Evolutionary conservation across 2,888 invertebrate species (phyloP).

Genomic region (Cataglyphis altisquamis): DNA sequence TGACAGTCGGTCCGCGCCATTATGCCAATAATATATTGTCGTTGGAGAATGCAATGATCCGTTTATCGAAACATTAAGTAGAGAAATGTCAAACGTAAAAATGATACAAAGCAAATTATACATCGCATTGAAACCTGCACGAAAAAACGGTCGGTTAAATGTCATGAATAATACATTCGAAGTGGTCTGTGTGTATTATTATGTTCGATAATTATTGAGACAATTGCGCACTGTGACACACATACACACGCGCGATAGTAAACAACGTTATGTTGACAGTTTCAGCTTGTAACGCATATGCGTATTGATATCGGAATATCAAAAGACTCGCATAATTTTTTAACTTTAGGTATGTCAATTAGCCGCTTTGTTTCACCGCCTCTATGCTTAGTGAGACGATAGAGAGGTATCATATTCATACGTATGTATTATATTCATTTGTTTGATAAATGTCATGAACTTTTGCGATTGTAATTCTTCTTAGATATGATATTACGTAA

Average conservation of each 20-base stretch:
- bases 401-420: neutral
- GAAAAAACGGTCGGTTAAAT: conserved; percentile 8
- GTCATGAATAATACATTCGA: conserved; percentile 17
- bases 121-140: conserved; percentile 18
- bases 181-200: conserved; percentile 1
- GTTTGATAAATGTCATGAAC: conserved; percentile 30
- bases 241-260: conserved; percentile 12
- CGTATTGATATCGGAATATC: neutral
- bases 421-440: neutral
- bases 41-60: conserved; percentile 8
- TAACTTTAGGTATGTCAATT: conserved; percentile 19
- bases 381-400: neutral
- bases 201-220: conserved; percentile 36
- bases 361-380: neutral
- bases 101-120: conserved; percentile 32
- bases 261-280: conserved; percentile 21
- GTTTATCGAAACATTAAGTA: conserved; percentile 31
- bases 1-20: conserved; percentile 65
- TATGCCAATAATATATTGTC: conserved; percentile 70
- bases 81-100: conserved; percentile 20
- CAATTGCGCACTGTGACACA: neutral
- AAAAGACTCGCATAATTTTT: neutral
- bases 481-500: conserved; percentile 32
- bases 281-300: neutral
- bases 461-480: conserved; percentile 19